phyloP scores from a whole-genome alignment of 2,113 vertebrate genomes.

The Eupsittula cactorum region DNA sequence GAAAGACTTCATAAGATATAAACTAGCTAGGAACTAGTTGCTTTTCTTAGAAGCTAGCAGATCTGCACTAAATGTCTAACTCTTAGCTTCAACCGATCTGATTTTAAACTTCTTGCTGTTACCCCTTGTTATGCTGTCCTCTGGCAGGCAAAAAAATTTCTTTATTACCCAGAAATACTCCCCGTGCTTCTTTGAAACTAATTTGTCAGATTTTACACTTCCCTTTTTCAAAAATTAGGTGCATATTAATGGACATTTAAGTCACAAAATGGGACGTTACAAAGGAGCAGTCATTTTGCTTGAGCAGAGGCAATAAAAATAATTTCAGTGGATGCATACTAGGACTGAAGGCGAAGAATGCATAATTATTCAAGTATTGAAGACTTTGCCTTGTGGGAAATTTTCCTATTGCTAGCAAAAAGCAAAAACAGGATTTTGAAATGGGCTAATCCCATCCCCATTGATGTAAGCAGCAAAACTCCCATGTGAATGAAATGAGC shows the following conservation, averaged over 20 bases:
- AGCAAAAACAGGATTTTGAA: neutral
- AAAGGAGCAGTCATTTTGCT: neutral
- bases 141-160: neutral
- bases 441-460: neutral
- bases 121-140: neutral
- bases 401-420: neutral
- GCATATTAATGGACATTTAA: neutral
- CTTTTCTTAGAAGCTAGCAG: neutral
- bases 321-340: neutral
- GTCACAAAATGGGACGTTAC: neutral
- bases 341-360: neutral
- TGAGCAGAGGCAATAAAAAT: neutral
- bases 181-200: neutral
- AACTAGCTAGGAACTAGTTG: neutral
- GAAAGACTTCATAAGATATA: neutral
- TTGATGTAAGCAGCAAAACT: neutral
- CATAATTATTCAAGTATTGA: neutral
- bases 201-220: neutral
- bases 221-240: neutral
- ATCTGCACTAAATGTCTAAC: neutral
- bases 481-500: neutral
- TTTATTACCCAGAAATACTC: neutral
- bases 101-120: neutral
- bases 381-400: neutral
- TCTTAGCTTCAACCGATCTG: neutral